Evolutionary conservation across 2,113 vertebrate genomes (phyloP).

Genomic region (Peromyscus polionotus): DNA sequence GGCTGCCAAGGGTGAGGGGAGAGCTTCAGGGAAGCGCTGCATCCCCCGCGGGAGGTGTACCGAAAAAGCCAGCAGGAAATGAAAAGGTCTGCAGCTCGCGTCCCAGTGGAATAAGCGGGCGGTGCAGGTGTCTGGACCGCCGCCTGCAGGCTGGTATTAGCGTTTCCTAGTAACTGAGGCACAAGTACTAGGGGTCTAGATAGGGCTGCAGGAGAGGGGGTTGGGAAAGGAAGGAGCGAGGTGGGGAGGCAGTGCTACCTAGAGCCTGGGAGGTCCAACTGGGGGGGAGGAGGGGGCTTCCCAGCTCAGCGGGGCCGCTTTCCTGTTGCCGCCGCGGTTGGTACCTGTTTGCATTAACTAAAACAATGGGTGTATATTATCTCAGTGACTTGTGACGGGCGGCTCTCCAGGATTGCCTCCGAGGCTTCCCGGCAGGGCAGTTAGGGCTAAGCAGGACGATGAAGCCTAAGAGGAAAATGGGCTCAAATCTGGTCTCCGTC

Average conservation of each 20-base stretch:
- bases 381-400: background rate
- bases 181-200: background rate
- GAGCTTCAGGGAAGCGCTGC: background rate
- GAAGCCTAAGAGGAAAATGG: background rate
- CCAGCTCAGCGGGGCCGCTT: background rate
- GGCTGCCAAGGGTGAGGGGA: background rate
- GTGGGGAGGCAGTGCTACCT: background rate
- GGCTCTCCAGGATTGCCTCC: background rate
- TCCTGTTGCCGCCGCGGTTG: background rate
- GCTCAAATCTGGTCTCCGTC: background rate
- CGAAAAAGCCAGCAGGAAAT: conserved; percentile 77
- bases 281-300: background rate
- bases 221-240: background rate
- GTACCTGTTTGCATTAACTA: conserved; percentile 19
- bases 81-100: conserved; percentile 19
- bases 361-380: conserved; percentile 1
- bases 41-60: background rate
- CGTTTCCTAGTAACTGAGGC: conserved; percentile 57
- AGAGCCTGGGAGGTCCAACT: background rate
- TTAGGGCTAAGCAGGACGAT: background rate
- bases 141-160: background rate
- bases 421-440: background rate
- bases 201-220: background rate
- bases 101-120: conserved; percentile 34
- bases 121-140: background rate